Percentiles rank a stretch among this genome's conserved stretches.
These are phyloP conservation scores for Cyprinella venusta DNA, from an alignment of 2,797 vertebrate species.

Conservation along the genomic window DNA sequence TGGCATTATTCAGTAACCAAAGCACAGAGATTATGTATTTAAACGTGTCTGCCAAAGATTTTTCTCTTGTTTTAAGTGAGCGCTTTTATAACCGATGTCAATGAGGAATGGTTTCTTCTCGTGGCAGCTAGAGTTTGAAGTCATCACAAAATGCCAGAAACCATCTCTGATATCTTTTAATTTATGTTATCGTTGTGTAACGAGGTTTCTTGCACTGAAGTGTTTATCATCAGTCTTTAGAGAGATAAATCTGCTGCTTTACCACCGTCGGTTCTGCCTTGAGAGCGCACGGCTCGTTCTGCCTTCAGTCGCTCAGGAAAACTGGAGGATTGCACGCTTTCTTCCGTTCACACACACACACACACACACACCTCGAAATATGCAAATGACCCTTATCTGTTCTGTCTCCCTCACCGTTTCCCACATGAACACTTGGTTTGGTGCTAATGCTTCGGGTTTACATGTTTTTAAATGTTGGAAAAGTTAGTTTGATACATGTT, in stretches of 20 bases:
- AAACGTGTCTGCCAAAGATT: neutral
- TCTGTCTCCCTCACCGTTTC: constrained; percentile 57
- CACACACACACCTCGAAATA: constrained; percentile 31
- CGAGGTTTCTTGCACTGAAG: constrained; percentile 34
- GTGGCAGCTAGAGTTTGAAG: constrained; percentile 49
- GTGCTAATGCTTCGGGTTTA: constrained; percentile 70
- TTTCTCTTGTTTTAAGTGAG: too few species aligned
- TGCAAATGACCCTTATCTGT: constrained; percentile 55
- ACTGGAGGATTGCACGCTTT: neutral
- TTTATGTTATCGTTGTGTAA: neutral
- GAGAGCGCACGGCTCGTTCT: constrained; percentile 51
- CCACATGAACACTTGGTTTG: constrained; percentile 58
- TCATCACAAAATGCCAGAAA: constrained; percentile 27
- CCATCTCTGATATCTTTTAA: neutral
- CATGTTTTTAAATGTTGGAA: constrained; percentile 31
- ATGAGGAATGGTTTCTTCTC: constrained; percentile 20
- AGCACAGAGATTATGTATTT: neutral
- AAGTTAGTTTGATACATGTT: constrained; percentile 53
- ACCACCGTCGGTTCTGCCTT: constrained; percentile 60
- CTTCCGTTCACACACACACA: constrained; percentile 1
- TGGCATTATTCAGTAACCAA: neutral
- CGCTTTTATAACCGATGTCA: neutral
- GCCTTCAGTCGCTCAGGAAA: constrained; percentile 75
- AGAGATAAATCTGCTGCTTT: constrained; percentile 18
- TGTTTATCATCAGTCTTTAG: neutral